Evolutionary conservation across 1,140 invertebrate genomes (phyloP).

Genomic region (Pseudomyrmex gracilis): DNA sequence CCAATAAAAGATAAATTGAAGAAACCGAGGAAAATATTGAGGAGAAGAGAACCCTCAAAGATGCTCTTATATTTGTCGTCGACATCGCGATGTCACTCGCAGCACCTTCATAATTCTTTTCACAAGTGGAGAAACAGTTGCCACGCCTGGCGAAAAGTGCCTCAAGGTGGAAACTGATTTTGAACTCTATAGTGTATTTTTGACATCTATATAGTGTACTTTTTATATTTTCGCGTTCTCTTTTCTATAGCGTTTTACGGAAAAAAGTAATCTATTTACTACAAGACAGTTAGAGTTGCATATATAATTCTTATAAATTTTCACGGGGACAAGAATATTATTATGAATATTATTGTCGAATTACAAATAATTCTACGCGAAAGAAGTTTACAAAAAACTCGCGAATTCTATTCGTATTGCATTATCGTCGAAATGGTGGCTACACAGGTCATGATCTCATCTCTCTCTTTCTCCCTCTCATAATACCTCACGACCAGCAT

Average conservation of each 20-base stretch:
- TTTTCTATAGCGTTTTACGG: background rate
- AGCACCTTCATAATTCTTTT: slow-evolving; percentile 79
- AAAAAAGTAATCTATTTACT: slow-evolving; percentile 1
- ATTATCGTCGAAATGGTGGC: slow-evolving; percentile 1
- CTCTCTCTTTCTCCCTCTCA: slow-evolving; percentile 3
- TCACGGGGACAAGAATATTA: background rate
- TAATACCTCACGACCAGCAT: slow-evolving; percentile 28
- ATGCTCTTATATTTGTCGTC: slow-evolving; percentile 64
- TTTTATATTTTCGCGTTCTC: no score
- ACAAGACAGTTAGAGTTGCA: background rate
- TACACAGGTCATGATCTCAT: background rate
- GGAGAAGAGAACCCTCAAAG: slow-evolving; percentile 54
- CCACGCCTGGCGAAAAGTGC: slow-evolving; percentile 14
- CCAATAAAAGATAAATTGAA: slow-evolving; percentile 38
- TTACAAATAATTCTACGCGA: background rate
- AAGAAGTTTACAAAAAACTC: background rate
- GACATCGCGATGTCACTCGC: slow-evolving; percentile 76
- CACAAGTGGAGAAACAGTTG: slow-evolving; percentile 71
- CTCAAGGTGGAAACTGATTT: slow-evolving; percentile 35
- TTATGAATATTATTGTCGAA: background rate
- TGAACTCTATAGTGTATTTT: background rate
- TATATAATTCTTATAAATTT: background rate
- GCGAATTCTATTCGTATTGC: slow-evolving; percentile 14
- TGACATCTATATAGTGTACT: background rate
- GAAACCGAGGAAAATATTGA: slow-evolving; percentile 29